These are phyloP conservation scores for Pseudomugil tenellus DNA, from an alignment of 2,797 vertebrate species.

Conservation along the genomic window DNA sequence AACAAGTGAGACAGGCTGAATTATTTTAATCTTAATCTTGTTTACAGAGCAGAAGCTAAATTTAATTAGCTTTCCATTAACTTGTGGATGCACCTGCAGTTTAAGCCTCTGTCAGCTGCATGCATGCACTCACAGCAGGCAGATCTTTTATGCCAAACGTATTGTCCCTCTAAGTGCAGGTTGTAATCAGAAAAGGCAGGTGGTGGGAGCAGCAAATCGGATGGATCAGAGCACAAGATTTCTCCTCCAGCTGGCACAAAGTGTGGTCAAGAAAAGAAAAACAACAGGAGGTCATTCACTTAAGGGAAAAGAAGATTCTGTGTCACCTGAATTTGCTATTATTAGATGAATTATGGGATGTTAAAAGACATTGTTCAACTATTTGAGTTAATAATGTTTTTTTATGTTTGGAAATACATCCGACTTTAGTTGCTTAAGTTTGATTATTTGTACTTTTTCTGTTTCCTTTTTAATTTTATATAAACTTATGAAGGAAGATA, in stretches of 20 bases:
- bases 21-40: constrained; percentile 12
- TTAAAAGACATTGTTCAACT: neutral
- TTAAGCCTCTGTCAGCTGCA: constrained; percentile 37
- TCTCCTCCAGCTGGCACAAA: constrained; percentile 25
- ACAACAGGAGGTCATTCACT: constrained; percentile 4
- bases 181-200: constrained; percentile 39
- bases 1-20: neutral
- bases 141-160: constrained; percentile 28
- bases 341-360: neutral
- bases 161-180: constrained; percentile 29
- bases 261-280: constrained; percentile 2
- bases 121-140: constrained; percentile 25
- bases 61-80: constrained; percentile 44
- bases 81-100: constrained; percentile 49
- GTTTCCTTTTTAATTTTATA: neutral
- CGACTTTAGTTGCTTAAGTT: too few relatives aligned
- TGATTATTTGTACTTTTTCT: too few relatives aligned
- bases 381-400: neutral
- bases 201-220: constrained; percentile 36
- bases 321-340: neutral
- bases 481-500: neutral
- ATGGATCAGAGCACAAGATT: constrained; percentile 24
- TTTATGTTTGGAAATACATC: too few relatives aligned
- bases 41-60: constrained; percentile 17
- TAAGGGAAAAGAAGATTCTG: neutral